phyloP scores from a whole-genome alignment of 1,140 invertebrate species.

The Bombus affinis region DNA sequence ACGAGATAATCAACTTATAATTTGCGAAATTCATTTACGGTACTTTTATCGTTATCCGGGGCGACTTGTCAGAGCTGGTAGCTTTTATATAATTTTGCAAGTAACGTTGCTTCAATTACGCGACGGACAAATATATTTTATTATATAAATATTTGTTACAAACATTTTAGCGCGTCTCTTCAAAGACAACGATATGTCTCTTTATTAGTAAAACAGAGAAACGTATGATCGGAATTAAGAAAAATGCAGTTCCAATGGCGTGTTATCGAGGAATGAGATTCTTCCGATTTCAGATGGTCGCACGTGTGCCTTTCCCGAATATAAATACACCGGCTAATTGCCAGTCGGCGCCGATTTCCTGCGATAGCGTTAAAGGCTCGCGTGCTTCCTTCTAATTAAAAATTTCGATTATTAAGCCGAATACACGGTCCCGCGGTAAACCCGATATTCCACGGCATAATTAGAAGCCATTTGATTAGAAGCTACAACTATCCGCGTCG shows the following conservation, averaged over 20 bases:
- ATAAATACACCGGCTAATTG: constrained; percentile 43
- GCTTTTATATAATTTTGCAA: too few species aligned
- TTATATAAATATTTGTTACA: too few species aligned
- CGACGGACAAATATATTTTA: too few species aligned
- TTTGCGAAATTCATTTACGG: too few species aligned
- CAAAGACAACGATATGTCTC: neutral
- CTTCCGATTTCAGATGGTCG: neutral
- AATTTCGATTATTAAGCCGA: constrained; percentile 49
- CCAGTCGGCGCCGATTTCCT: constrained; percentile 32
- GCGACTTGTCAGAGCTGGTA: too few species aligned
- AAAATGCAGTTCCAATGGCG: neutral
- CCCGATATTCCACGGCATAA: constrained; percentile 4
- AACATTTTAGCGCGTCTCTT: neutral
- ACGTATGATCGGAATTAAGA: neutral
- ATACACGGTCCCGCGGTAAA: neutral
- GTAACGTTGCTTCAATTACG: too few species aligned
- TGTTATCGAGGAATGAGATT: neutral
- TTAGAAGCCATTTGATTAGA: constrained; percentile 33
- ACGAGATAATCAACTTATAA: too few species aligned
- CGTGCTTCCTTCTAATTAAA: constrained; percentile 40
- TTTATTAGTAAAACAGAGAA: neutral
- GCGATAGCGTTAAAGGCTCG: constrained; percentile 36
- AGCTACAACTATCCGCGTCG: neutral
- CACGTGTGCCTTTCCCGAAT: constrained; percentile 18
- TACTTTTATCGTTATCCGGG: too few species aligned